A percentile compares a stretch with the other conserved stretches of the same genome.
phyloP scores from a whole-genome alignment of 2,797 vertebrate genomes.

The Danio aesculapii region DNA sequence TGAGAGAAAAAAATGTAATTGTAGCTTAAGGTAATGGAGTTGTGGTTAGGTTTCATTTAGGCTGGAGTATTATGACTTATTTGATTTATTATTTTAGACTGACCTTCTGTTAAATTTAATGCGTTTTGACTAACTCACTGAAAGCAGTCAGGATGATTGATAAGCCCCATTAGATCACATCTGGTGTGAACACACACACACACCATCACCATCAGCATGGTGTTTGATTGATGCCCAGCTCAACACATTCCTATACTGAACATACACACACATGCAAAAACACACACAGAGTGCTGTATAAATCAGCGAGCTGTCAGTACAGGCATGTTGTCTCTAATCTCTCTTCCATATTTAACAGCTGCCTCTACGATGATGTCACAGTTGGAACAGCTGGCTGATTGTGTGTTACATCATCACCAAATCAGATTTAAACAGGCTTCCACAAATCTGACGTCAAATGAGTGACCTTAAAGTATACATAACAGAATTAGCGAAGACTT shows the following conservation, averaged over 20 bases:
- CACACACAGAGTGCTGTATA: slow-evolving; percentile 17
- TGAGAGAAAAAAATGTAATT: not conserved
- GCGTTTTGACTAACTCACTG: not conserved
- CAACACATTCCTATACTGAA: slow-evolving; percentile 2
- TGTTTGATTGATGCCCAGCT: not conserved
- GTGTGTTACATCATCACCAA: slow-evolving; percentile 35
- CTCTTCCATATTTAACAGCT: slow-evolving; percentile 43
- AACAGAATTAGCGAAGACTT: not conserved
- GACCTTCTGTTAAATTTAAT: slow-evolving; percentile 1
- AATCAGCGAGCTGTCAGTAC: slow-evolving; percentile 46
- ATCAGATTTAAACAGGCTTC: slow-evolving; percentile 39
- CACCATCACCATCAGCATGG: not conserved
- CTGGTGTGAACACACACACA: slow-evolving; percentile 29
- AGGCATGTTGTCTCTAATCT: slow-evolving; percentile 51
- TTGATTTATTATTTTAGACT: slow-evolving; percentile 20
- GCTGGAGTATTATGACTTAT: not conserved
- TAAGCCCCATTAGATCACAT: slow-evolving; percentile 33
- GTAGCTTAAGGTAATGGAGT: slow-evolving; percentile 14
- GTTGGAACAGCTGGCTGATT: slow-evolving; percentile 24
- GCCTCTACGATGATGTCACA: slow-evolving; percentile 38
- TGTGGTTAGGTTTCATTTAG: slow-evolving; percentile 26
- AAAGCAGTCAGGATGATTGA: slow-evolving; percentile 30
- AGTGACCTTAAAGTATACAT: not conserved
- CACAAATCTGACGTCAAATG: not conserved
- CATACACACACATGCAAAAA: slow-evolving; percentile 22